phyloP scores from a whole-genome alignment of 2,888 invertebrate species.

The Matsumyia berberina region DNA sequence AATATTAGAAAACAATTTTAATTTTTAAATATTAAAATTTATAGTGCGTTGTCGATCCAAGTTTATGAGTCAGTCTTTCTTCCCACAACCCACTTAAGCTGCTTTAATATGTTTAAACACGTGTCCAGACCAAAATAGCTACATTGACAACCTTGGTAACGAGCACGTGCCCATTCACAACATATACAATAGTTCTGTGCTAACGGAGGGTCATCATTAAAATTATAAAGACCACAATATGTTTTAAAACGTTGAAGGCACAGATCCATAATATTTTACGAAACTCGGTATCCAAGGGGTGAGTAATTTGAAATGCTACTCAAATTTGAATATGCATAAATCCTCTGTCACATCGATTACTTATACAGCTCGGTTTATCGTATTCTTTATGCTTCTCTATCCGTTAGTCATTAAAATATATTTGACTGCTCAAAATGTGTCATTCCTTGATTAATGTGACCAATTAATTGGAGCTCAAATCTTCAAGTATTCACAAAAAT shows the following conservation, averaged over 20 bases:
- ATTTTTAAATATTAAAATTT: no score
- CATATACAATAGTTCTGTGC: not conserved
- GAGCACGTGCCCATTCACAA: constrained; percentile 14
- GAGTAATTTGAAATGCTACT: no score
- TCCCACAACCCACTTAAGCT: not conserved
- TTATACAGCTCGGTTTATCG: not conserved
- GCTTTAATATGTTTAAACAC: not conserved
- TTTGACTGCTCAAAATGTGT: constrained; percentile 18
- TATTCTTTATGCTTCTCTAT: not conserved
- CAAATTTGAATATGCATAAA: not conserved
- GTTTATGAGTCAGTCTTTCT: not conserved
- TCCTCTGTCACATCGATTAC: constrained; percentile 7
- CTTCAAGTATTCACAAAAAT: constrained; percentile 5
- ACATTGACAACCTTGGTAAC: not conserved
- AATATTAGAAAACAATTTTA: no score
- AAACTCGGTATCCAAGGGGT: no score
- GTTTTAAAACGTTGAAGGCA: not conserved
- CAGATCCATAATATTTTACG: not conserved
- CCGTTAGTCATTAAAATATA: constrained; percentile 20
- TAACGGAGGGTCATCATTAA: not conserved
- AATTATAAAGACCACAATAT: not conserved
- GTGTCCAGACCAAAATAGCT: not conserved
- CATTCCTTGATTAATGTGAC: constrained; percentile 17
- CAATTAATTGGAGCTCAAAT: constrained; percentile 17
- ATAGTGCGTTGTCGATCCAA: not conserved